Base-by-base conservation (phyloP, 2,888 invertebrate genomes). In the Alentia gelatinosa region DNA sequence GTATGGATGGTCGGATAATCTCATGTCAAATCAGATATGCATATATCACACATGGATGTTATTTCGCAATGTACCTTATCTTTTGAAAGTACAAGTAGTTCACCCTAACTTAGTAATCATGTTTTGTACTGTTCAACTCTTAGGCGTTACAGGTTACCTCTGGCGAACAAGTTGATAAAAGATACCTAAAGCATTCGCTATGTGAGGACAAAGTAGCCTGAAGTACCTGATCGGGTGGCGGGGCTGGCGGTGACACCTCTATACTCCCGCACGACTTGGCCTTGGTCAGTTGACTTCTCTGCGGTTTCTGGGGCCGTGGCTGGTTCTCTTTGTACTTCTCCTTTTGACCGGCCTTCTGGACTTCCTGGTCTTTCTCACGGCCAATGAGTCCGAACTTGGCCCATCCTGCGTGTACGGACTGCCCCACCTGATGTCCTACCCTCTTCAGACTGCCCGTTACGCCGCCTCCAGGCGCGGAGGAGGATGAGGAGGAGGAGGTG, bases 341-440 rank as follows among this genome's bases (percentile, higher is more conserved):
- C 79, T 39, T n/a, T n/a, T 15, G n/a, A 68, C 30, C n/a, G 68
- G 3, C 30, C 30, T 30, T 5, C 19, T 86, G 33, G 23, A 0
- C 30, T 30, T 30, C 33, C 12, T 47, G 26, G 1, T 86, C 86
- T 30, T 30, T 30, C 50, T 86, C 35, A 9, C 86, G 26, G n/a
- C 86, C 86, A 7, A 35, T 86, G 3, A 86, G 26, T 1, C 86
- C 86, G 30, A 86, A 86, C 86, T 86, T 86, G 30, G 86, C 86
- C 86, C 86, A 86, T 23, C 86, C 86, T 19, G 86, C 86, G 30
- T 50, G 42, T 1, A 86, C 86, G 12, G 42, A 33, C 42, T 86
- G 86, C 7, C 86, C 86, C 26, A 86, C 86, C 30, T 86, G 86
- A 26, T 86, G 42, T 7, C 86, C 86, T 30, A 86, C 47, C 42